Percentiles rank a stretch among this genome's conserved stretches.
Conservation (phyloP, 2,888 invertebrate species). For the Tipula confusa region DNA sequence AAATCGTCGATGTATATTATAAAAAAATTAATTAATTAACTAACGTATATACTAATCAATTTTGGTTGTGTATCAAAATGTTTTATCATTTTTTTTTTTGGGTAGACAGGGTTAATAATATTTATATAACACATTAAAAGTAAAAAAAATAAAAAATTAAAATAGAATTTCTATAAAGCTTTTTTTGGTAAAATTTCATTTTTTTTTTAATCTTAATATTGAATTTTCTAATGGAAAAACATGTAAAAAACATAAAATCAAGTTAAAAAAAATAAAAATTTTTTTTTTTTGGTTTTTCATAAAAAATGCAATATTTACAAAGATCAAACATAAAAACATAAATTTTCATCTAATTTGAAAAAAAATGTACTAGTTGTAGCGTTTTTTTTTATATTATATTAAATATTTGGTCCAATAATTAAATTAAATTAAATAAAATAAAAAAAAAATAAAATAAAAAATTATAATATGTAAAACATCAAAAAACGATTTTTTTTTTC, state of each 20-base stretch:
- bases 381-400: neutral
- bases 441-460: neutral
- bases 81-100: no score
- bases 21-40: neutral
- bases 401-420: neutral
- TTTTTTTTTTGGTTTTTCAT: neutral
- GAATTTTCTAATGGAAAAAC: conserved; percentile 25
- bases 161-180: neutral
- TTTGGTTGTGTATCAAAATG: neutral
- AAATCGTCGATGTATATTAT: neutral
- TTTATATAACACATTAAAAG: conserved; percentile 25
- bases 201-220: neutral
- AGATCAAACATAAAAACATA: conserved; percentile 28
- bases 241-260: neutral
- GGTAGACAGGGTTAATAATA: neutral
- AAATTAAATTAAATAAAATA: neutral
- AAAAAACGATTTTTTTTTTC: conserved; percentile 31
- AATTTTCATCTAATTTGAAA: conserved; percentile 28
- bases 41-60: neutral
- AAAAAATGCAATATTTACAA: conserved; percentile 29
- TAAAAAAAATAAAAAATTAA: neutral
- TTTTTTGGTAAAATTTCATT: neutral
- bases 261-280: neutral
- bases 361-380: neutral
- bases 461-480: neutral